Base-by-base conservation (phyloP, 1,140 invertebrate genomes). In the Asbolus verrucosus region DNA sequence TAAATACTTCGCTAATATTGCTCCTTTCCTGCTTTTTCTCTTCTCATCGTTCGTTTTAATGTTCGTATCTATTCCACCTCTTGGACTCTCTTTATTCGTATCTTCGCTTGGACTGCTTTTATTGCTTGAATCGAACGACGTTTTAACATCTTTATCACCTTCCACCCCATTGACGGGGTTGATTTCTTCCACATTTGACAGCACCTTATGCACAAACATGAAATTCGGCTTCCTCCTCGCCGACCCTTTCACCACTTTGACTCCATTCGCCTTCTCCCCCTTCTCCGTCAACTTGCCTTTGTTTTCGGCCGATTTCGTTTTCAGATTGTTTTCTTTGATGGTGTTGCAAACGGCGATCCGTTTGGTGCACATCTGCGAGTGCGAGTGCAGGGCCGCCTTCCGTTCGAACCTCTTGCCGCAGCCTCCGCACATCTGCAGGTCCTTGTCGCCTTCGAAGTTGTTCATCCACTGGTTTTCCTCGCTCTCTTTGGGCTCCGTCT, bases 361-460 rank as follows among this genome's bases (percentile, higher is more conserved):
- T 65, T 81, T 78, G 1, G 63, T 65, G 61, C 83, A 85, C 66
- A 80, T 77, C 50, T 88, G 84, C 15, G 86, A 83, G 80, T 91
- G 89, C 9, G 90, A 86, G 5, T 85, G 84, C 9, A 91, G 80
- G 2, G 88, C 88, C 8, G 87, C 89, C 62, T 86, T 86, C 1
- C 88, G 83, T 74, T 91, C 89, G 77, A 91, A 91, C 14, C 83
- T 82, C 67, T 88, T 87, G 0, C 87, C 87, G 79, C 89, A 91
- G 27, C 86, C 87, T n/a, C 84, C 87, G 77, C 90, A 91, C 31
- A 84, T 84, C 41, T 87, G 86, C 8, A 85, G 72, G 65, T 85
- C 84, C 15, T 82, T 79, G 69, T 86, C 85, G 16, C 82, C 81
- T 76, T 89, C 85, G 72, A 87, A 79, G 72, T 86, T 85, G 69